phyloP scores from a whole-genome alignment of 1,140 invertebrate genomes.

The Ylistrum balloti region DNA sequence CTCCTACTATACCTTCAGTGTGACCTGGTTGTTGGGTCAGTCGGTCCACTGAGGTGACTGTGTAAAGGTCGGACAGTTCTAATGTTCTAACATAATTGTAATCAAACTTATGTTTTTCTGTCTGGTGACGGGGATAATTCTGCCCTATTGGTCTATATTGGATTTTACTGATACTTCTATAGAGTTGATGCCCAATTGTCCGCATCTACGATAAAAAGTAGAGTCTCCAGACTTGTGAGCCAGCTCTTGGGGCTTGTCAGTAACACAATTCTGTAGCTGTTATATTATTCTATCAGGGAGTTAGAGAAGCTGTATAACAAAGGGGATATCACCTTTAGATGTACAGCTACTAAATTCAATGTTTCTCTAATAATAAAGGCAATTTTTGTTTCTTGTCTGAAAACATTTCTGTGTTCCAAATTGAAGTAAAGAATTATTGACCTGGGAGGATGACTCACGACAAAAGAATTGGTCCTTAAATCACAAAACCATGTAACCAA shows the following conservation, averaged over 20 bases:
- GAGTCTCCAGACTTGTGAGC: not conserved
- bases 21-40: not conserved
- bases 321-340: not conserved
- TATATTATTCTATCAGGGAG: not conserved
- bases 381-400: conserved; percentile 11
- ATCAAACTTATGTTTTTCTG: not conserved
- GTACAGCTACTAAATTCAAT: conserved; percentile 21
- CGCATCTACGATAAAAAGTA: not conserved
- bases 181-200: not conserved
- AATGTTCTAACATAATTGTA: not conserved
- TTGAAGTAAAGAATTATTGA: conserved; percentile 1
- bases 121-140: not conserved
- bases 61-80: not conserved
- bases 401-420: not conserved
- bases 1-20: not conserved
- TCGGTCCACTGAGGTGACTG: not conserved
- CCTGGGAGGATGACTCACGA: not conserved
- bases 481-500: not conserved
- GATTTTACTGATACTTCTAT: conserved; percentile 3
- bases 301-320: too few species aligned
- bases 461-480: conserved; percentile 23
- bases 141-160: not conserved
- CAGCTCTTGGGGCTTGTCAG: not conserved
- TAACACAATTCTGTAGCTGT: not conserved
- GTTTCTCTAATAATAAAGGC: conserved; percentile 5